Conservation (phyloP, 2,888 invertebrate species). For the Agonopterix arenella region DNA sequence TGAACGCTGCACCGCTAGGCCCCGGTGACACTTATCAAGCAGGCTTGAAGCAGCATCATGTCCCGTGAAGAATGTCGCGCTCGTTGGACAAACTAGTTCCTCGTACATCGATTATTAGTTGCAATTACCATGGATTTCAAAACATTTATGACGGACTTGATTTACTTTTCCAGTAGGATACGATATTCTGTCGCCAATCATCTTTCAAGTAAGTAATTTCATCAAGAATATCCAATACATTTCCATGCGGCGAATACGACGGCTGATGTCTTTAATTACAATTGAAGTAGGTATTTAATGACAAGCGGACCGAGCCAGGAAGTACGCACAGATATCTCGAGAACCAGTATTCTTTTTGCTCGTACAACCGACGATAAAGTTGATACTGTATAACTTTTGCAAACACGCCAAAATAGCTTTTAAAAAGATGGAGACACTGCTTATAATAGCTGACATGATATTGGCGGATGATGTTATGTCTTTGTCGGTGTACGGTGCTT, state of each 20-base stretch:
- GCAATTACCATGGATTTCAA: too few relatives aligned
- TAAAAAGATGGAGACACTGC: background rate
- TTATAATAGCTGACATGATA: conserved; percentile 1
- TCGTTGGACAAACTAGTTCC: conserved; percentile 7
- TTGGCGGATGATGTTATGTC: conserved; percentile 5
- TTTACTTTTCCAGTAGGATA: background rate
- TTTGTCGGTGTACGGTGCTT: conserved; percentile 10
- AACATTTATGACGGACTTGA: background rate
- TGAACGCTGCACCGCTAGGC: conserved; percentile 57
- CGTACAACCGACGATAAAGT: conserved; percentile 11
- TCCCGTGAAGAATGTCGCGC: conserved; percentile 40
- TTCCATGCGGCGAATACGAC: too few relatives aligned
- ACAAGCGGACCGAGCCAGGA: conserved; percentile 31
- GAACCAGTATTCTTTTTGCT: conserved; percentile 32
- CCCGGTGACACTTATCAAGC: conserved; percentile 61
- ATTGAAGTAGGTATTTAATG: conserved; percentile 6
- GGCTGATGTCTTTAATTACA: too few relatives aligned
- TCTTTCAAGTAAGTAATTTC: background rate
- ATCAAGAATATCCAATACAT: background rate
- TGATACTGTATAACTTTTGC: conserved; percentile 16
- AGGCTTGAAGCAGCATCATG: conserved; percentile 40
- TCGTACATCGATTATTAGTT: background rate
- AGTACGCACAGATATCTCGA: conserved; percentile 33
- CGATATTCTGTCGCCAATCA: background rate
- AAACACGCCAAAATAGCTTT: conserved; percentile 4